Evolutionary conservation across 2,113 vertebrate genomes (phyloP).

Genomic region (human): DNA sequence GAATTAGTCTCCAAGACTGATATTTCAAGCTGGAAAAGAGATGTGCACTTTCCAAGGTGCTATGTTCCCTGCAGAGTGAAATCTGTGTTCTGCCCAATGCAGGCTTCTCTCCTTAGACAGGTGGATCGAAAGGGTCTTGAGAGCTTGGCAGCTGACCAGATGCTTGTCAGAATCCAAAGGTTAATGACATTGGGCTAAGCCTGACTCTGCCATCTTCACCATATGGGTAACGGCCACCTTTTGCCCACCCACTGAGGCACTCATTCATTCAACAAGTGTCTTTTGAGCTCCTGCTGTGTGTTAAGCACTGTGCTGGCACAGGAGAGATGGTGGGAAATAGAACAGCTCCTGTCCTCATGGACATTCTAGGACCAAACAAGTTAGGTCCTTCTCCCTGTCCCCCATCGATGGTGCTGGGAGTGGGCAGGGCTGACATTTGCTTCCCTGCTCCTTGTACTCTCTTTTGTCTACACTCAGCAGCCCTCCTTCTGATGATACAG

Average conservation of each 20-base stretch:
- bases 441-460: background rate
- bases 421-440: background rate
- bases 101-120: background rate
- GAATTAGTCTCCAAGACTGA: background rate
- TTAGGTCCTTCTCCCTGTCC: fast-evolving
- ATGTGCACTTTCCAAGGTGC: background rate
- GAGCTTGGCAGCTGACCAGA: background rate
- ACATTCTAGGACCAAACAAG: background rate
- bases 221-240: background rate
- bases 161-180: background rate
- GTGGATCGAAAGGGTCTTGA: background rate
- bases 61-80: background rate
- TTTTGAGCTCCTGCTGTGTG: background rate
- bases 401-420: background rate
- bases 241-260: background rate
- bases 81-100: background rate
- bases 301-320: background rate
- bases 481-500: background rate
- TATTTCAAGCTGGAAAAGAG: background rate
- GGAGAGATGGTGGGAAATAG: background rate
- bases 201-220: background rate
- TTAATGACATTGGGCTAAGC: background rate
- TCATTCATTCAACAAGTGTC: background rate
- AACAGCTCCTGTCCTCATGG: background rate
- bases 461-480: background rate